These are phyloP conservation scores for Phoxinus dragarum DNA, from an alignment of 2,797 vertebrate genomes.

Conservation along the genomic window DNA sequence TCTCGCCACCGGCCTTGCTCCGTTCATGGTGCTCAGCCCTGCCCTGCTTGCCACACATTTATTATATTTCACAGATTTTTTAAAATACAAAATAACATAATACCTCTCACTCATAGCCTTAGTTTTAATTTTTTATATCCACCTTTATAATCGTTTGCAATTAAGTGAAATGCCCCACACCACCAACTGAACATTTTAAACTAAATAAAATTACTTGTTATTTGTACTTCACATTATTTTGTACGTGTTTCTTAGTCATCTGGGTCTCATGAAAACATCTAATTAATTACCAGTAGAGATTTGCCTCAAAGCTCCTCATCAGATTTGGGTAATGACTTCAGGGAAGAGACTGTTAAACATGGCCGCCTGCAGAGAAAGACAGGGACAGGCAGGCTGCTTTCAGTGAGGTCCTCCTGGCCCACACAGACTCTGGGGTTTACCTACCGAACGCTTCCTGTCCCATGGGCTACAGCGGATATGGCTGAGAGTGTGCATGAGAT, in stretches of 20 bases:
- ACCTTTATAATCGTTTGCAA: background rate
- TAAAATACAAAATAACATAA: background rate
- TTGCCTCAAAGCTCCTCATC: constrained; percentile 45
- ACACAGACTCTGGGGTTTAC: constrained; percentile 72
- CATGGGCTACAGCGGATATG: constrained; percentile 19
- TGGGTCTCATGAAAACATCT: constrained; percentile 46
- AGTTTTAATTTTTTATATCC: background rate
- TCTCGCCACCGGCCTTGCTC: too few species aligned
- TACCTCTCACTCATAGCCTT: background rate
- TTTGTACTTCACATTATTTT: background rate
- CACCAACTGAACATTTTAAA: background rate
- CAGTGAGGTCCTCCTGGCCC: constrained; percentile 64
- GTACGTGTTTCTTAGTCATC: constrained; percentile 3
- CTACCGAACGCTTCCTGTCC: constrained; percentile 25
- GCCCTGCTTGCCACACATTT: too few species aligned
- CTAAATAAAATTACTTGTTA: background rate
- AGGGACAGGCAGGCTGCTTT: constrained; percentile 42
- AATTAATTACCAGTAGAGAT: constrained; percentile 66
- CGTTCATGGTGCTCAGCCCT: too few species aligned
- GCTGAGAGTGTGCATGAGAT: constrained; percentile 43
- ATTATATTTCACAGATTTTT: too few species aligned
- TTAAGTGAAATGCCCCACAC: background rate
- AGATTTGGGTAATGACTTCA: constrained; percentile 65
- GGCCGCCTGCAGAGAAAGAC: constrained; percentile 66
- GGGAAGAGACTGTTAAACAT: constrained; percentile 69